Conservation (phyloP, 2,797 vertebrate species). For the Sarcoramphus papa region DNA sequence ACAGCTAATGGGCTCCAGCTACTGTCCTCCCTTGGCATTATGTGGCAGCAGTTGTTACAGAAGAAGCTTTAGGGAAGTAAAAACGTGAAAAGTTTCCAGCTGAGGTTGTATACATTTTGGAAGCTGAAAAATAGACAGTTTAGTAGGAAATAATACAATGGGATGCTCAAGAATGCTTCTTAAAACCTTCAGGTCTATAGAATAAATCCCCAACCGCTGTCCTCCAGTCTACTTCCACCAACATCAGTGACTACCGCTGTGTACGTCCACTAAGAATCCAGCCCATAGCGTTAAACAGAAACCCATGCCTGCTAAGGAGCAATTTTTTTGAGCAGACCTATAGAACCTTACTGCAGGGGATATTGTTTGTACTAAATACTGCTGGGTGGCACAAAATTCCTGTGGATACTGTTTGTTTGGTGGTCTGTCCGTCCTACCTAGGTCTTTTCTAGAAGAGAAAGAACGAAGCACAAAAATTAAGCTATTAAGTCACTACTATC, state of each 20-base stretch:
- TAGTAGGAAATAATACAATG: not conserved
- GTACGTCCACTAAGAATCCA: not conserved
- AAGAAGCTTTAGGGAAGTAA: not conserved
- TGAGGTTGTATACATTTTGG: fast-evolving
- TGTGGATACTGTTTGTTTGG: too few species aligned
- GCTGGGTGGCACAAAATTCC: not conserved
- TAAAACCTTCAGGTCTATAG: not conserved
- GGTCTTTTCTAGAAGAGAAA: not conserved
- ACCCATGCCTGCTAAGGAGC: not conserved
- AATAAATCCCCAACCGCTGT: not conserved
- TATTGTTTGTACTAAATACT: not conserved
- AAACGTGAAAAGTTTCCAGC: not conserved
- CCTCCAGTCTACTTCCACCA: not conserved
- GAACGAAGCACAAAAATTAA: not conserved
- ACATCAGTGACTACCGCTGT: fast-evolving
- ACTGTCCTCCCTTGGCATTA: not conserved
- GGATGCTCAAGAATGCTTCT: not conserved
- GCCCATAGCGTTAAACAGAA: fast-evolving
- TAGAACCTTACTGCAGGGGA: not conserved
- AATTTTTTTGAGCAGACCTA: not conserved
- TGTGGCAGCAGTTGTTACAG: not conserved
- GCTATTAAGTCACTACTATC: not conserved
- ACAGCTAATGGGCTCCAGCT: not conserved
- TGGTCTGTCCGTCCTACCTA: not conserved
- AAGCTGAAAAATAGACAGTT: not conserved